A percentile compares a stretch with the other conserved stretches of the same genome.
Conservation (phyloP, 1,140 invertebrate species). For the Panagrolaimus sp. region DNA sequence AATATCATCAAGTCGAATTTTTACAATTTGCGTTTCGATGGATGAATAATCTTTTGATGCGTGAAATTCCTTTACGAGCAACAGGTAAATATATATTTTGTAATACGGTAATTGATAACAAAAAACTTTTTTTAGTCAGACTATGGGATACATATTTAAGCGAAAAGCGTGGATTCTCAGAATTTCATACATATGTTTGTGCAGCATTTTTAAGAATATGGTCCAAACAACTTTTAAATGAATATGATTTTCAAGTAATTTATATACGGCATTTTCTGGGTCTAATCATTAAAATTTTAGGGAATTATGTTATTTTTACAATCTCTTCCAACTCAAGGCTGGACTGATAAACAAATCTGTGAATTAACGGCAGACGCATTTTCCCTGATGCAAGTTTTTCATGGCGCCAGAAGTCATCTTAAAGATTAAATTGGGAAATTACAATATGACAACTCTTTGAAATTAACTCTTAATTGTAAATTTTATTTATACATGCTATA, state of each 20-base stretch:
- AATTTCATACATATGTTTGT: slow-evolving; percentile 96
- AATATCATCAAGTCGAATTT: slow-evolving; percentile 89
- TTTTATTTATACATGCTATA: too few species aligned
- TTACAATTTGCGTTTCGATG: slow-evolving; percentile 99
- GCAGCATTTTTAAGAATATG: slow-evolving; percentile 94
- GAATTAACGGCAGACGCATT: slow-evolving; percentile 93
- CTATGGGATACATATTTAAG: slow-evolving; percentile 98
- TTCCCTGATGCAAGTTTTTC: slow-evolving; percentile 90
- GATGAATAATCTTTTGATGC: slow-evolving; percentile 98
- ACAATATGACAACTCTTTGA: too few species aligned
- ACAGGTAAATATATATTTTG: slow-evolving; percentile 63
- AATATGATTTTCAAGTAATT: slow-evolving; percentile 88
- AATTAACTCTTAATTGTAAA: too few species aligned
- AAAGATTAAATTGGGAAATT: slow-evolving; percentile 17
- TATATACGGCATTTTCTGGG: neutral
- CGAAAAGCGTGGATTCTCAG: slow-evolving; percentile 88
- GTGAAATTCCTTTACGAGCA: slow-evolving; percentile 90
- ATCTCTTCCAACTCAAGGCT: slow-evolving; percentile 93
- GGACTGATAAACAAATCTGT: slow-evolving; percentile 72
- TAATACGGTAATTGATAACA: too few species aligned
- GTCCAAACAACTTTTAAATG: slow-evolving; percentile 77
- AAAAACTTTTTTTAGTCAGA: slow-evolving; percentile 66
- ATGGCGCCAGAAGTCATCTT: slow-evolving; percentile 63
- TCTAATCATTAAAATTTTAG: slow-evolving; percentile 62
- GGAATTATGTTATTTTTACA: slow-evolving; percentile 92